Base-by-base conservation (phyloP, 2,797 vertebrate species). In the Coregonus suidteri region DNA sequence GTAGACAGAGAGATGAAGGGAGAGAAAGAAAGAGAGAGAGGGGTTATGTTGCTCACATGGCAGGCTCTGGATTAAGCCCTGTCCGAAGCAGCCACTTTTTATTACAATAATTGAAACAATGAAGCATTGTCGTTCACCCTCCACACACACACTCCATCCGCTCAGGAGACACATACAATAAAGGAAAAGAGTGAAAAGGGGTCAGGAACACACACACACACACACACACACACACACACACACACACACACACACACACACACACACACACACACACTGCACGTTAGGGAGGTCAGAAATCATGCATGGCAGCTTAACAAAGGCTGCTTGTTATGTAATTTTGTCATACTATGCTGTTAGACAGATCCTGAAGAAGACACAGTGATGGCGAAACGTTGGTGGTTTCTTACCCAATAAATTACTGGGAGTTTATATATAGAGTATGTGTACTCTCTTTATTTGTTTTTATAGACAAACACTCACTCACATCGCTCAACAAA, bases 21-120 rank as follows among this genome's bases (percentile, higher is more conserved):
- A 54, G 53, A 3, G 53, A 18, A 14, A 54, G 53, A 56, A 9
- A 56, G 64, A 4, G 20, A 13, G 62, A 0, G 64, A 6, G 64
- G 25, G 64, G 65, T 34, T 31, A 7, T 35, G 65, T 67, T 35
- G 65, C 65, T 67, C 65, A 67, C 65, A 67, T 35, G 65, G 30
- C 65, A 67, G 65, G 13, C 65, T 67, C 13, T 67, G 65, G 65
- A 15, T 67, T 67, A 67, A 35, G 31, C 13, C 11, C 1, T 34
- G 30, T 31, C 64, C 64, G 31, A 30, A 34, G 64, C 64, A 66
- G 25, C 14, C 64, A 16, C 25, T 35, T 31, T 67, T 67, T 35
- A 67, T 67, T 67, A 15, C 65, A 34, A 34, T 67, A 14, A 14
- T 34, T 31, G 30, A 67, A 67, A 67, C 65, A 67, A 34, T 67